Evolutionary conservation across 1,140 invertebrate genomes (phyloP).

Genomic region (Meloidogyne chitwoodi): DNA sequence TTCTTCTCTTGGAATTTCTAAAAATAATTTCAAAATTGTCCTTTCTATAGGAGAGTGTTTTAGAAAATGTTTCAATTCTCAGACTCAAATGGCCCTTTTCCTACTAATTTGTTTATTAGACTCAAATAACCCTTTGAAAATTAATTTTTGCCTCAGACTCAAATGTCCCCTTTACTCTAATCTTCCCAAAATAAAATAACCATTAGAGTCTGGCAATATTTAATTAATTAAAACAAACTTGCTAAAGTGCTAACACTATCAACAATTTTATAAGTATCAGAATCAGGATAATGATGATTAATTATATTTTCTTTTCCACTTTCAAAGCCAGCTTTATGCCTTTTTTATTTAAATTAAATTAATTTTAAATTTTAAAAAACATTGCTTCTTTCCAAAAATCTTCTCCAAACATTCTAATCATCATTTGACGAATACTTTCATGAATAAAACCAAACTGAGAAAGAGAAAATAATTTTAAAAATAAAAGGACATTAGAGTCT

Average conservation of each 20-base stretch:
- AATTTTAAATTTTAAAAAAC: slow-evolving; percentile 1
- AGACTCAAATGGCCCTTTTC: too few relatives aligned
- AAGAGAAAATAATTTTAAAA: too few relatives aligned
- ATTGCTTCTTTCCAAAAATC: slow-evolving; percentile 40
- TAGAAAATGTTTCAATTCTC: too few relatives aligned
- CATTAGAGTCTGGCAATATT: too few relatives aligned
- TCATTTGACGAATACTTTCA: slow-evolving; percentile 38
- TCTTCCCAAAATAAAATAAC: too few relatives aligned
- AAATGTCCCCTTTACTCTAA: too few relatives aligned
- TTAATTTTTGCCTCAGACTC: too few relatives aligned
- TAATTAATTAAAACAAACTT: slow-evolving; percentile 8
- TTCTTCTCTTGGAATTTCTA: slow-evolving; percentile 43
- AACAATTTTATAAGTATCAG: slow-evolving; percentile 49
- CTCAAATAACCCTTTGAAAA: too few relatives aligned
- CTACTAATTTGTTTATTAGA: too few relatives aligned
- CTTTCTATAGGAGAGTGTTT: too few relatives aligned
- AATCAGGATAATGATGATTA: slow-evolving; percentile 45
- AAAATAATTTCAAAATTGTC: not conserved
- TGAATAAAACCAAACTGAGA: slow-evolving; percentile 45
- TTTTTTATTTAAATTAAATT: slow-evolving; percentile 11
- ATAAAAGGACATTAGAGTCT: too few relatives aligned
- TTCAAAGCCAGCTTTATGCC: slow-evolving; percentile 49
- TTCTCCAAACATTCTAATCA: slow-evolving; percentile 40
- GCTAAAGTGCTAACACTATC: slow-evolving; percentile 40
- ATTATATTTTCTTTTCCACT: slow-evolving; percentile 53